Base-by-base conservation (phyloP, 2,113 vertebrate species). In the Asarcornis scutulata region DNA sequence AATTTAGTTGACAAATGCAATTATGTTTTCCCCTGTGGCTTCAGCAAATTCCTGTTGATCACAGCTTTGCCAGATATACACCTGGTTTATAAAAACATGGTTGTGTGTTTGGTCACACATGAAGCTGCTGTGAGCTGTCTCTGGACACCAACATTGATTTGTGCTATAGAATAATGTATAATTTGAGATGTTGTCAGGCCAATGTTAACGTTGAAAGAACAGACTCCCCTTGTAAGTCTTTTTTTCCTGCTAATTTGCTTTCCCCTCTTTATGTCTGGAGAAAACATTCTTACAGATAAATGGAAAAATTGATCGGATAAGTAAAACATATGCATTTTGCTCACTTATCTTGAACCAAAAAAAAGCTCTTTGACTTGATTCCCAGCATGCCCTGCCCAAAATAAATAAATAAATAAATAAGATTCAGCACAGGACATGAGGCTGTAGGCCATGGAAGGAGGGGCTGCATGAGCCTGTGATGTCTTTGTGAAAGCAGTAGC, bases 151-250 rank as follows among this genome's bases (percentile, higher is more conserved):
- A 17, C 15, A 12, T 16, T 76, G 42, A 40, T 13, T 87, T 42
- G 40, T 55, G 29, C 22, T 79, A 26, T 3, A 89, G 22, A 52
- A 75, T 75, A 2, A 4, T 64, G 4, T 68, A 26, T 34, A 59
- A 72, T 78, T 92, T 82, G 82, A 91, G 38, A 72, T 60, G 46
- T 25, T 81, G 42, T 52, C 58, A 85, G 34, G 34, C 40, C 15
- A 46, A 59, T 29, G 58, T 12, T 22, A 29, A 73, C 2, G 1
- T 86, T 17, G 13, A 13, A 62, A 64, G 74, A 67, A 22, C 5
- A 67, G 40, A 29, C 3, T 1, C 1, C 1, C 31, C 23, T 72
- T 67, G 44, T 77, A 59, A 50, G 13, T 3, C n/a, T 81, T 71
- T 74, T 6, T 67, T 78, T 78, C 12, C 7, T 59, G 1, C 4